phyloP scores from a whole-genome alignment of 2,113 vertebrate species.

The Dipodomys merriami region DNA sequence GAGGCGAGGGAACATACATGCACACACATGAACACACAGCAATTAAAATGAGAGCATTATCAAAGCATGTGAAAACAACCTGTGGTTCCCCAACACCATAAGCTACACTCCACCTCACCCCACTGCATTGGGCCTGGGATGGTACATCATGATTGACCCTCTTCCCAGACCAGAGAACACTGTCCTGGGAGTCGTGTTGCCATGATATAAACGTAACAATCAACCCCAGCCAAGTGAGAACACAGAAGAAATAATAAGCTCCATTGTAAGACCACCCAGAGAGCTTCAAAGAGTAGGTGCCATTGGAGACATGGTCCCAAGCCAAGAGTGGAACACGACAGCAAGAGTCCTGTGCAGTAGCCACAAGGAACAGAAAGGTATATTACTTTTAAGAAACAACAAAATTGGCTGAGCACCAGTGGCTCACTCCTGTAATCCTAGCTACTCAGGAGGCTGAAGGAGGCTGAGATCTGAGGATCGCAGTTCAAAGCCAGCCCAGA shows the following conservation, averaged over 20 bases:
- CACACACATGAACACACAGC: background rate
- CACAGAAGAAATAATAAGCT: background rate
- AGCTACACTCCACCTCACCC: no score
- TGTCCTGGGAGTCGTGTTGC: background rate
- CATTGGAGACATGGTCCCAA: background rate
- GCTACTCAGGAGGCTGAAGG: no score
- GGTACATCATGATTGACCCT: background rate
- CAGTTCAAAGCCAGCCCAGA: no score
- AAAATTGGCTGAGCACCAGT: background rate
- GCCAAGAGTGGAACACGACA: background rate
- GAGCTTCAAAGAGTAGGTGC: background rate
- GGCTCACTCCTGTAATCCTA: no score
- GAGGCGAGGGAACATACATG: no score
- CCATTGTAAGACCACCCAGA: background rate
- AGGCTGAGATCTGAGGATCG: no score
- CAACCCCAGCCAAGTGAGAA: background rate
- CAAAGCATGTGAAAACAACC: no score
- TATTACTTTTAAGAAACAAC: background rate
- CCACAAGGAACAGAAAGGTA: no score
- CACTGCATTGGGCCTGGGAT: no score
- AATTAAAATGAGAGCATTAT: background rate
- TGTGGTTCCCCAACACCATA: no score
- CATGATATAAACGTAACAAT: background rate
- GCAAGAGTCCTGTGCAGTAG: background rate
- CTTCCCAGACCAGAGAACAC: background rate